A percentile compares a stretch with the other conserved stretches of the same genome.
These are phyloP conservation scores for Diogma glabrata DNA, from an alignment of 2,888 invertebrate genomes.

Conservation along the genomic window DNA sequence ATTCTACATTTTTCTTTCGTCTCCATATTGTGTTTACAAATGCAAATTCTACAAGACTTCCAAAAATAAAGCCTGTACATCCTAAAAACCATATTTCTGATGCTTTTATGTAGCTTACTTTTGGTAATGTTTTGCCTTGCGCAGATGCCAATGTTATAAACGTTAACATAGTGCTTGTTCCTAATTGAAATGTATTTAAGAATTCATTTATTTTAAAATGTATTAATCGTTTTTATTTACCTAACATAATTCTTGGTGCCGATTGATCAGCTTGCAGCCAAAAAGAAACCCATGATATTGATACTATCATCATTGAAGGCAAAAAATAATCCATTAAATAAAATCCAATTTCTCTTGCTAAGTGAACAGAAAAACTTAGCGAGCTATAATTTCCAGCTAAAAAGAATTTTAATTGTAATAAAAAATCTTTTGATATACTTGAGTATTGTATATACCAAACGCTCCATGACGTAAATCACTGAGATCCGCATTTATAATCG, in stretches of 20 bases:
- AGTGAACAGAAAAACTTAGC: conserved; percentile 63
- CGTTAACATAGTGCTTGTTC: conserved; percentile 75
- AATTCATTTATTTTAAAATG: conserved; percentile 8
- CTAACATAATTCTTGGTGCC: conserved; percentile 67
- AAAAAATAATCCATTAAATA: conserved; percentile 82
- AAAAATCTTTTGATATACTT: neutral
- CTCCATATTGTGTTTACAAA: conserved; percentile 84
- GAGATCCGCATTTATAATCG: conserved; percentile 55
- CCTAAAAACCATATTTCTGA: conserved; percentile 85
- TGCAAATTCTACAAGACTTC: conserved; percentile 75
- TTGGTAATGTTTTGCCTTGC: conserved; percentile 72
- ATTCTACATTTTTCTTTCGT: conserved; percentile 45
- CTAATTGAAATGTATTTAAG: too few relatives aligned
- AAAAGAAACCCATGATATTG: conserved; percentile 81
- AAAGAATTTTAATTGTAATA: neutral
- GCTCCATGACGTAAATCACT: conserved; percentile 59
- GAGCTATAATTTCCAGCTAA: conserved; percentile 77
- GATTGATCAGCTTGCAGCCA: conserved; percentile 81
- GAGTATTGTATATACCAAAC: conserved; percentile 40
- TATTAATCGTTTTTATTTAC: too few relatives aligned
- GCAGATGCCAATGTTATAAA: conserved; percentile 80
- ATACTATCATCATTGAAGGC: conserved; percentile 75
- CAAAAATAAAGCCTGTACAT: conserved; percentile 73
- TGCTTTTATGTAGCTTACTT: conserved; percentile 81
- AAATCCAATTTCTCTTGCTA: conserved; percentile 72